A percentile compares a stretch with the other conserved stretches of the same genome.
phyloP scores from a whole-genome alignment of 2,113 vertebrate genomes.

The Lepus americanus region DNA sequence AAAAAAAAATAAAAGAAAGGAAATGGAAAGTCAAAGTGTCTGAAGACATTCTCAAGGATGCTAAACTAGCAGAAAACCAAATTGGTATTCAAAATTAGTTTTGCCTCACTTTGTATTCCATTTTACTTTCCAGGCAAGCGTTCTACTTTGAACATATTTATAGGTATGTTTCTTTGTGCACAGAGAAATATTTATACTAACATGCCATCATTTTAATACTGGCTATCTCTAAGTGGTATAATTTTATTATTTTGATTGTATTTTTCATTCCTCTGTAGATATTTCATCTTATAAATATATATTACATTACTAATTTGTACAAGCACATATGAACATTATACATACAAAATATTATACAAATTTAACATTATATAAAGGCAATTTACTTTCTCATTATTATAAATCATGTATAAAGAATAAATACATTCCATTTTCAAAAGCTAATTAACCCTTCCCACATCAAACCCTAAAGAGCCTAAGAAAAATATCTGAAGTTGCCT shows the following conservation, averaged over 20 bases:
- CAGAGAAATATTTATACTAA: neutral
- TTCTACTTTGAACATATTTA: neutral
- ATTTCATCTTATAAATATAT: neutral
- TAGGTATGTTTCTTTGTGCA: neutral
- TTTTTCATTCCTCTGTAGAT: neutral
- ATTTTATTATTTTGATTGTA: conserved; percentile 4
- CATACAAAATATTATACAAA: neutral
- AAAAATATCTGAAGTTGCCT: conserved; percentile 1
- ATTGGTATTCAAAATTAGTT: neutral
- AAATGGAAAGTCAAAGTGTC: neutral
- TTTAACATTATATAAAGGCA: neutral
- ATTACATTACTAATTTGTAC: neutral
- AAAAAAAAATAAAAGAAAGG: neutral
- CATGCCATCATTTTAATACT: neutral
- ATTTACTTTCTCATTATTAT: neutral
- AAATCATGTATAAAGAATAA: conserved; percentile 23
- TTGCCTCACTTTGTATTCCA: neutral
- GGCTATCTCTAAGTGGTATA: neutral
- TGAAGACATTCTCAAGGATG: neutral
- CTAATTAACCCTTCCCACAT: neutral
- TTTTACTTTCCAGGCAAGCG: neutral
- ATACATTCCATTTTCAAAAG: neutral
- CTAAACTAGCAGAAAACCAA: neutral
- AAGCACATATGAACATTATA: neutral
- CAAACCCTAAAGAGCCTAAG: neutral